Base-by-base conservation (phyloP, 2,113 vertebrate species). In the Crocuta crocuta region DNA sequence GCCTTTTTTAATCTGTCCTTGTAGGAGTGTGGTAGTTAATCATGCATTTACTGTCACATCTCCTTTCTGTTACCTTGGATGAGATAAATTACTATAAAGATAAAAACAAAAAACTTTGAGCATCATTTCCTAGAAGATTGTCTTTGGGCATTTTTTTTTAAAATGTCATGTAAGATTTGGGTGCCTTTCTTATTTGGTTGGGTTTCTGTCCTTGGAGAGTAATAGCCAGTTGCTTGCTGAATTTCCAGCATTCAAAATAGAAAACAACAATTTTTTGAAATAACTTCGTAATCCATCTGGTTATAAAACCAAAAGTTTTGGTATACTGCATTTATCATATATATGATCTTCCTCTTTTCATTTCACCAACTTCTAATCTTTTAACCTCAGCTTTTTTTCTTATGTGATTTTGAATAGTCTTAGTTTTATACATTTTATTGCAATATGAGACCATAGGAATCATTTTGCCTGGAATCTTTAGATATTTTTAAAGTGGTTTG, bases 241-340 rank as follows among this genome's bases (percentile, higher is more conserved):
- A 89, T 89, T 94, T 92, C 55, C 17, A 61, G 21, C 53, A 70
- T 61, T 33, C 21, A 71, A 80, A 89, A 73, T 48, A 70, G n/a
- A 79, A 88, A 45, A 88, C 1, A 39, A 28, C 78, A 50, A 55
- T 35, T 48, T 58, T 83, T 55, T n/a, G 11, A 73, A 97, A 79
- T 4, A 91, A 73, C 23, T 45, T 65, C 43, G 33, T 86, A 24
- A 76, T 48, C 9, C 1, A 53, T 74, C 94, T 89, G 81, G 31
- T 89, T 86, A 89, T 74, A 86, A 80, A 92, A 71, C 10, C 7
- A 89, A 55, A 94, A 81, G 79, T 43, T 65, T 92, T 94, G 26
- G 26, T 33, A 21, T 81, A n/a, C n/a, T 68, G 2, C 83, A 10
- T 66, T 85, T 74, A 39, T 85, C 12, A 80, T 66, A 48, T 68